A percentile compares a stretch with the other conserved stretches of the same genome.
Evolutionary conservation across 2,113 vertebrate genomes (phyloP).

Genomic region (Lonchura striata): DNA sequence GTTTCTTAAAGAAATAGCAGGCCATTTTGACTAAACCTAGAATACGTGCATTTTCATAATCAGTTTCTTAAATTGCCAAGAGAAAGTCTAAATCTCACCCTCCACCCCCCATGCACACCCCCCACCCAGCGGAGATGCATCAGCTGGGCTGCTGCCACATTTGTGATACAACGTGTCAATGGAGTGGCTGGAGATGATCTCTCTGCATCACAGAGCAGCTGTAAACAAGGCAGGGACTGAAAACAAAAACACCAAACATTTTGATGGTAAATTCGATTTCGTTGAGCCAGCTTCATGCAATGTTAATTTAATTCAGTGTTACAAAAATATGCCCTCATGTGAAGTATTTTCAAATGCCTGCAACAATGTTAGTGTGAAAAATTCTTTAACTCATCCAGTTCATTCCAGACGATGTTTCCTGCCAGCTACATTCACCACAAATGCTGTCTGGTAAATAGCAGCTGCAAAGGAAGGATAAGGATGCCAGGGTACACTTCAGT

Average conservation of each 20-base stretch:
- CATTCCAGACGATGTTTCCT: conserved; percentile 46
- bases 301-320: conserved; percentile 15
- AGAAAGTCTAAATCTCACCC: neutral
- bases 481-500: conserved; percentile 72
- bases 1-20: neutral
- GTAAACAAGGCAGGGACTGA: neutral
- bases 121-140: neutral
- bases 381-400: conserved; percentile 60
- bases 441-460: conserved; percentile 75
- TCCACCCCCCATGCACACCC: neutral
- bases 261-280: conserved; percentile 1
- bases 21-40: neutral
- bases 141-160: neutral
- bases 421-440: conserved; percentile 72
- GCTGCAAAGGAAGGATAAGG: conserved; percentile 81
- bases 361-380: conserved; percentile 37
- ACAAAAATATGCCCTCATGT: conserved; percentile 8
- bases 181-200: neutral
- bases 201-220: neutral
- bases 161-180: neutral
- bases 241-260: conserved; percentile 16
- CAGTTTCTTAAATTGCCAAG: neutral
- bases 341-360: conserved; percentile 50
- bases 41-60: neutral
- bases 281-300: neutral